A percentile compares a stretch with the other conserved stretches of the same genome.
phyloP scores from a whole-genome alignment of 2,888 invertebrate species.

The Drosophila monieri region DNA sequence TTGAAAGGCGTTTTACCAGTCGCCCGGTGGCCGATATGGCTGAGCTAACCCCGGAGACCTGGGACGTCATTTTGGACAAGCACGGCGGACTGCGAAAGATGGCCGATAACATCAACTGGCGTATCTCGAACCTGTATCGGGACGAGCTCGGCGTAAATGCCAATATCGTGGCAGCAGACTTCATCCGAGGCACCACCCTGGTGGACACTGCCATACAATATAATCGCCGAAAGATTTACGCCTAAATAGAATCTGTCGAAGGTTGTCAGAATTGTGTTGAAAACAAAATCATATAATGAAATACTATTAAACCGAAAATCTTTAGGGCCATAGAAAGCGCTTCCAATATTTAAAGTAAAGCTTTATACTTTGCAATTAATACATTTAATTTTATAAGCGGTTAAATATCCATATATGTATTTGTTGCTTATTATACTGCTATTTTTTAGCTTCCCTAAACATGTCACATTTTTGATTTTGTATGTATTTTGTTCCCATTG shows the following conservation, averaged over 20 bases:
- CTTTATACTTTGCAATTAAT: conserved; percentile 17
- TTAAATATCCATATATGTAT: conserved; percentile 16
- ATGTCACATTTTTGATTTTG: conserved; percentile 57
- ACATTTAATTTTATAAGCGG: conserved; percentile 31
- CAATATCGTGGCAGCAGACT: conserved; percentile 88
- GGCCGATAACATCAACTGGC: conserved; percentile 87
- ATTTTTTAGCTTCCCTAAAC: conserved; percentile 62
- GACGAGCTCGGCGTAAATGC: conserved; percentile 85
- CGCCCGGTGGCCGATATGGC: conserved; percentile 87
- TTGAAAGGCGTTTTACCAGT: conserved; percentile 75
- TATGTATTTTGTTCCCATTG: conserved; percentile 28
- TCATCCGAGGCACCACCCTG: conserved; percentile 86
- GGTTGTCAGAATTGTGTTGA: not conserved
- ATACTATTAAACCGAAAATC: not conserved
- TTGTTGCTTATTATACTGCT: conserved; percentile 35
- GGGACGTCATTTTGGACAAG: conserved; percentile 86
- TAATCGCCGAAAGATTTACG: conserved; percentile 74
- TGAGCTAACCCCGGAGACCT: conserved; percentile 87
- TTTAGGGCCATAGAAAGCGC: not conserved
- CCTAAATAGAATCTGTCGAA: not conserved
- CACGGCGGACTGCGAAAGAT: conserved; percentile 87
- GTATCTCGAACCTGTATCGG: conserved; percentile 86
- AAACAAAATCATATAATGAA: not conserved
- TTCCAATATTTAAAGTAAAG: not conserved
- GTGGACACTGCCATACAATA: conserved; percentile 84